phyloP scores from a whole-genome alignment of 92 coral and sea anemone species.

The Epizoanthus fatuus region DNA sequence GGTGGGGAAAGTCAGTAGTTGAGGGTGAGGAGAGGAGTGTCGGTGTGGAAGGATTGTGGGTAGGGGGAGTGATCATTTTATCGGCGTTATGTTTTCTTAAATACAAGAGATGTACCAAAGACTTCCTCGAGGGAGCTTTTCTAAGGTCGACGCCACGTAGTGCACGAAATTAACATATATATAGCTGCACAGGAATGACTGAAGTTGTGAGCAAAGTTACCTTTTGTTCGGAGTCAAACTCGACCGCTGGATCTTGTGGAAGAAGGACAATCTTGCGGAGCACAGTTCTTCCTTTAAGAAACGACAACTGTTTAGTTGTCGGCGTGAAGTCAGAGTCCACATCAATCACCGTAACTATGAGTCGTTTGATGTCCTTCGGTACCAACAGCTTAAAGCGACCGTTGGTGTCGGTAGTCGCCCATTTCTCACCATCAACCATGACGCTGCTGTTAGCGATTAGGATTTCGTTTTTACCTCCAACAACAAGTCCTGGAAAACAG shows the following conservation, averaged over 20 bases:
- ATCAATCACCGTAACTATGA: slow-evolving; percentile 23
- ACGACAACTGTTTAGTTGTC: slow-evolving; percentile 28
- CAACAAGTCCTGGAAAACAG: slow-evolving; percentile 2
- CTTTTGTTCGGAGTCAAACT: slow-evolving; percentile 35
- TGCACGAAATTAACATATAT: too few relatives aligned
- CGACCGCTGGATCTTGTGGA: slow-evolving; percentile 22
- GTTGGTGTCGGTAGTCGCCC: slow-evolving; percentile 10
- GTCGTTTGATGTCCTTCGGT: slow-evolving; percentile 28
- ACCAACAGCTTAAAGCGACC: slow-evolving; percentile 23
- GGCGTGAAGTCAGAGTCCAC: slow-evolving; percentile 2
- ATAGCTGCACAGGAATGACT: too few relatives aligned
- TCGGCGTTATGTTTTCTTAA: too few relatives aligned
- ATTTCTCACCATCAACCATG: slow-evolving; percentile 34
- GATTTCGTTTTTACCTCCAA: neutral
- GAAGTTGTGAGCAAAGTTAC: neutral
- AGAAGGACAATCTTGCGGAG: slow-evolving; percentile 33
- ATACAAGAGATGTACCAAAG: too few relatives aligned
- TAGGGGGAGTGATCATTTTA: too few relatives aligned
- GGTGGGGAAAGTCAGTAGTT: too few relatives aligned
- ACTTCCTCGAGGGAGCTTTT: too few relatives aligned
- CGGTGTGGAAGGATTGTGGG: too few relatives aligned
- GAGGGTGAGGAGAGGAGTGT: too few relatives aligned
- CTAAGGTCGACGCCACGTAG: too few relatives aligned
- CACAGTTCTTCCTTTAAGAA: slow-evolving; percentile 30
- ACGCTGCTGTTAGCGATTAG: slow-evolving; percentile 25